These are phyloP conservation scores for Ophion obscuratus DNA, from an alignment of 2,888 invertebrate species.

Conservation along the genomic window DNA sequence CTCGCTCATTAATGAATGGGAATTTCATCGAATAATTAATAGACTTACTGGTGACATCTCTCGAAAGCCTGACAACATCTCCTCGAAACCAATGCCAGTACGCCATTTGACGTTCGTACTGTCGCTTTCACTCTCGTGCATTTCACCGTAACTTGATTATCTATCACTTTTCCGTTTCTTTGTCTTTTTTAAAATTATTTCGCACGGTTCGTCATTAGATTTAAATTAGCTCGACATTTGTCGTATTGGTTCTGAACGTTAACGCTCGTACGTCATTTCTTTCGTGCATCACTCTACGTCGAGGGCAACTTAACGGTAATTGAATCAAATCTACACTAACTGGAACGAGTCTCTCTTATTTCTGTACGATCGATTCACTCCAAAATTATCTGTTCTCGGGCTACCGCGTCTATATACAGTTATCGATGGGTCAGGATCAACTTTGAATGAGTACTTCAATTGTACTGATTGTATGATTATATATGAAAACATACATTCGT, in stretches of 20 bases:
- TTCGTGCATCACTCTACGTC: neutral
- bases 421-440: neutral
- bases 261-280: neutral
- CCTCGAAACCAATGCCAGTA: slow-evolving; percentile 65
- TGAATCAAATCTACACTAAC: slow-evolving; percentile 15
- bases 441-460: slow-evolving; percentile 18
- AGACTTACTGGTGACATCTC: slow-evolving; percentile 71
- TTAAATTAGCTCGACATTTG: slow-evolving; percentile 12
- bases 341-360: slow-evolving; percentile 25
- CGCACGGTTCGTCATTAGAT: slow-evolving; percentile 31
- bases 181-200: neutral
- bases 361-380: slow-evolving; percentile 5
- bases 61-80: slow-evolving; percentile 61
- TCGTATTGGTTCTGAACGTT: slow-evolving; percentile 7
- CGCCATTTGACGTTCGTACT: slow-evolving; percentile 71
- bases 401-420: slow-evolving; percentile 4
- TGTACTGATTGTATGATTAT: slow-evolving; percentile 16
- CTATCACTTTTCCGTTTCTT: slow-evolving; percentile 21
- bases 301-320: slow-evolving; percentile 38
- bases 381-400: slow-evolving; percentile 9
- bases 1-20: neutral
- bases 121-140: slow-evolving; percentile 69
- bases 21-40: slow-evolving; percentile 19
- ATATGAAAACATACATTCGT: slow-evolving; percentile 48
- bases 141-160: slow-evolving; percentile 67